Evolutionary conservation across 2,797 vertebrate species (phyloP), one percentile per base, ranked within the genome.

Genomic region (Sebastes minor): DNA sequence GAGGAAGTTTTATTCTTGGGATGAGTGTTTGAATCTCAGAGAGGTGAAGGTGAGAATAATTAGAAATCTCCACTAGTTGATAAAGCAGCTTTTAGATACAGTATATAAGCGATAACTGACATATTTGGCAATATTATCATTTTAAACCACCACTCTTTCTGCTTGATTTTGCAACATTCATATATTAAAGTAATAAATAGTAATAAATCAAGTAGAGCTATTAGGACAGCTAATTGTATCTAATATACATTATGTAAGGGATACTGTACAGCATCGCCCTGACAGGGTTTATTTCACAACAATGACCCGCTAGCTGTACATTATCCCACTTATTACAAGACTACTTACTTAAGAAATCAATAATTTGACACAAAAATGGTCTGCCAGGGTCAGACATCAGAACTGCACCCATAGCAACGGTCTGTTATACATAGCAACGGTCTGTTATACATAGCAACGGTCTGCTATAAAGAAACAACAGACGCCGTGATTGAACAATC

Each of bases 1-100:
- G 94, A 97, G 97, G 52, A 99, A 98, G 84, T 99, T 99, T 93
- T 98, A 97, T 90, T 98, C 98, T 4, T 99, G 98, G 98, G 97
- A 99, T 68, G 98, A 99, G 88, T 99, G 97, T 76, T 96, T 99
- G 96, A 99, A 98, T 89, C 93, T 99, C 75, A 96, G 96, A 95
- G 98, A 99, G 94, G 97, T 99, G 63, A 99, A 99, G 97, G 98
- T 99, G 96, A 94, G 92, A 72, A 65, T 68, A 3, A 27, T 12
- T 71, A 32, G 8, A 72, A 59, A 78, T 71, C 25, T 18, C 25
- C 20, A 35, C 22, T 8, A 2, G 25, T 14, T 22, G n/a, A 65
- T 33, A 59, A 7, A 46, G 5, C 16, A 56, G 57, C 67, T 61
- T 55, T 68, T 2, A 53, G 9, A 52, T 46, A 63, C 6, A 42